Conservation (phyloP, 2,113 vertebrate genomes). For the Emydura subglobosa region DNA sequence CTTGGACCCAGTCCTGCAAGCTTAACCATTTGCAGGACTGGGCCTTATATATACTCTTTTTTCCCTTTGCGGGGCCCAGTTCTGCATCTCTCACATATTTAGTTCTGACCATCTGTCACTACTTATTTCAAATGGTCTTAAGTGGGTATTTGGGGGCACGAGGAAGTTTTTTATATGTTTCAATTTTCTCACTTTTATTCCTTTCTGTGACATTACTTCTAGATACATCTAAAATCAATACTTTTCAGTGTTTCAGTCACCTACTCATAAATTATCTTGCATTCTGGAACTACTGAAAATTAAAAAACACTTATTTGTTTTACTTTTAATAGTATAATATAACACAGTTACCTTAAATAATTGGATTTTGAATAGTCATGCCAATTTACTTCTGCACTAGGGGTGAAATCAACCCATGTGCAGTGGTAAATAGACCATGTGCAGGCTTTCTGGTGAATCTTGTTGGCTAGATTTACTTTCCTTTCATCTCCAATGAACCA, state of each 20-base stretch:
- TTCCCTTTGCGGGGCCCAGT: neutral
- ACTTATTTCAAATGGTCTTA: neutral
- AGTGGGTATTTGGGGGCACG: neutral
- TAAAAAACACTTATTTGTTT: neutral
- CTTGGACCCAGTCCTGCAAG: neutral
- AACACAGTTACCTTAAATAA: neutral
- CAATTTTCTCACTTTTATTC: neutral
- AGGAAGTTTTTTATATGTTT: neutral
- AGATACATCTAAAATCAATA: neutral
- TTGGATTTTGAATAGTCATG: neutral
- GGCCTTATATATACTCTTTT: neutral
- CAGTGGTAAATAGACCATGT: neutral
- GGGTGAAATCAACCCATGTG: neutral
- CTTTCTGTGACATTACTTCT: neutral
- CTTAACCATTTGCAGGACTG: neutral
- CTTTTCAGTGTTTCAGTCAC: neutral
- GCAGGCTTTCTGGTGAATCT: neutral
- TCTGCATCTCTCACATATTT: neutral
- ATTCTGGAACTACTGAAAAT: neutral
- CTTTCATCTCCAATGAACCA: neutral
- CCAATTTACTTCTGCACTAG: neutral
- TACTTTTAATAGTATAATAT: neutral
- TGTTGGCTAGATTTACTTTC: neutral
- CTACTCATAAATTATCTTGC: neutral
- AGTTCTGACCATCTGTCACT: neutral